Base-by-base conservation (phyloP, 2,797 vertebrate genomes). In the Acanthurus lineatus region DNA sequence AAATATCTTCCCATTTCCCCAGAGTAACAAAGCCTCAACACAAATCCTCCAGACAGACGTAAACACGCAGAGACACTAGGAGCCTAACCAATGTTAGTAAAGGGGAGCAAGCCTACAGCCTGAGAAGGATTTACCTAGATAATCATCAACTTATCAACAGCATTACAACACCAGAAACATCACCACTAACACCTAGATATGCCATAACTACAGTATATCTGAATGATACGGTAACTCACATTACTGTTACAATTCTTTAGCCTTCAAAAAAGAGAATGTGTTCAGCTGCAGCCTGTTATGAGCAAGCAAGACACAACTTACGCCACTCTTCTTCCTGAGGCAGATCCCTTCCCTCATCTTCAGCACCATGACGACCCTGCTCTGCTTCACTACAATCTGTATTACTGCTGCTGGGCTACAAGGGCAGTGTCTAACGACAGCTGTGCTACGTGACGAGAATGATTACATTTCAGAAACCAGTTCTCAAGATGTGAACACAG, bases 1-100 rank as follows among this genome's bases (percentile, higher is more conserved):
- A 93, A 94, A 94, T 94, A 94, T 72, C 84, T 73, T 28, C 40
- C 67, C 56, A 47, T 82, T 81, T 86, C 82, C 85, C 84, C 71
- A 56, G 78, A 85, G 81, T 35, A 66, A 79, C 66, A 76, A 82
- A 73, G 73, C 80, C 76, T 81, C 9, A 42, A 76, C 58, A 59
- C 73, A 79, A 85, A 86, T 63, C 64, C 74, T 85, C 77, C 64
- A 89, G 66, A 75, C 73, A 60, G 57, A 69, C 32, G 22, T 61
- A 69, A 73, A 67, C 58, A 79, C 3, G 4, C 75, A 70, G 53
- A 49, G 49, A 71, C 20, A 67, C 9, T 25, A 51, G 35, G 54
- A 69, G 59, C 53, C 22, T 19, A 6, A 48, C 32, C 48, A 19
- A 60, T 35, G 25, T n/a, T 1, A 48, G 54, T 42, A 11, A 40